Evolutionary conservation across 2,797 vertebrate genomes (phyloP).

Genomic region (Phoebastria nigripes): DNA sequence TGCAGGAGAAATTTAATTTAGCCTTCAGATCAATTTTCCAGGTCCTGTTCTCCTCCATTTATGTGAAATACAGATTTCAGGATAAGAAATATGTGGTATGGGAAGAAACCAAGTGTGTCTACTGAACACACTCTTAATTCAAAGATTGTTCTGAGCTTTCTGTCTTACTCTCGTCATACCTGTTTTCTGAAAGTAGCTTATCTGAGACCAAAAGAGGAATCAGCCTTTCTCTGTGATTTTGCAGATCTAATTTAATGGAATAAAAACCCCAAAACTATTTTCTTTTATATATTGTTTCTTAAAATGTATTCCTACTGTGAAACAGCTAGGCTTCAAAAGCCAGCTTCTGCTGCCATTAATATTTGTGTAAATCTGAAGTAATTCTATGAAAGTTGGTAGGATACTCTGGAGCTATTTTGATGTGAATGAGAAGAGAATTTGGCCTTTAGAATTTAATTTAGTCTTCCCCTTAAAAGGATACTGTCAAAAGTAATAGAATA

Average conservation of each 20-base stretch:
- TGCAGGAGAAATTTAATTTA: conserved; percentile 5
- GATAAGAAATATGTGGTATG: neutral
- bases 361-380: neutral
- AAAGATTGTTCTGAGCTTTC: neutral
- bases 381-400: neutral
- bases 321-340: neutral
- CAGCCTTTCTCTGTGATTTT: neutral
- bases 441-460: conserved; percentile 4
- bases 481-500: conserved; percentile 17
- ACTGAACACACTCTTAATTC: neutral
- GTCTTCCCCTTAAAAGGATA: neutral
- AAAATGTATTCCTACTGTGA: neutral
- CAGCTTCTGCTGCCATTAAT: neutral
- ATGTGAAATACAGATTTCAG: neutral
- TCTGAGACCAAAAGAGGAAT: neutral
- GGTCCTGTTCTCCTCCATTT: neutral
- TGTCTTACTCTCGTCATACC: neutral
- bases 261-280: neutral
- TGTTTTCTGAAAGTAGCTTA: neutral
- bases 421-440: neutral
- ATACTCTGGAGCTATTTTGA: neutral
- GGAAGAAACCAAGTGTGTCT: neutral
- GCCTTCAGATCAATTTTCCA: neutral
- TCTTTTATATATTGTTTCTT: neutral
- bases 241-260: neutral